Conservation (phyloP, 2,797 vertebrate genomes). For the Ceryle rudis region DNA sequence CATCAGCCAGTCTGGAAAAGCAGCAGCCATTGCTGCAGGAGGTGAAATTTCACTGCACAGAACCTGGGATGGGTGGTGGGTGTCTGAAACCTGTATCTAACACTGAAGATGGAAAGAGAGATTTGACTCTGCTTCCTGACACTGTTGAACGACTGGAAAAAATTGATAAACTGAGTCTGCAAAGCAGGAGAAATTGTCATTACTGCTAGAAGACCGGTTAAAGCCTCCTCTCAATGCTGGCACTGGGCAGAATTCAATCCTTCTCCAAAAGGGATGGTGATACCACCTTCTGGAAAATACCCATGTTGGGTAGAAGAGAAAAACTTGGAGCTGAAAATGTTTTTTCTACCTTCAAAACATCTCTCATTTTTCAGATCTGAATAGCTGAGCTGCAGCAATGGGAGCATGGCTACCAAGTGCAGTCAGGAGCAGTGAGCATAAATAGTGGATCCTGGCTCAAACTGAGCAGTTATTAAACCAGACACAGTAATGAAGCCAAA, state of each 20-base stretch:
- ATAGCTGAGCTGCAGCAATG: background rate
- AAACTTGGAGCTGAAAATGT: background rate
- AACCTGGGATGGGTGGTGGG: background rate
- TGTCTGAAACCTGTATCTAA: background rate
- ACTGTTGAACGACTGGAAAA: background rate
- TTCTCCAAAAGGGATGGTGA: background rate
- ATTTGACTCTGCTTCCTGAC: background rate
- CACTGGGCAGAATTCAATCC: background rate
- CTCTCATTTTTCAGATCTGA: background rate
- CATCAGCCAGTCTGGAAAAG: rapidly evolving
- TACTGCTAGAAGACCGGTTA: background rate
- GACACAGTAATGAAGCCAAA: background rate
- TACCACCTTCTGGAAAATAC: background rate
- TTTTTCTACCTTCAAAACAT: background rate
- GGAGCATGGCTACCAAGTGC: background rate
- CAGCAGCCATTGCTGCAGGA: background rate
- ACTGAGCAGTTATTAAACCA: background rate
- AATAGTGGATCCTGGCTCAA: background rate
- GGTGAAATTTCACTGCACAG: background rate
- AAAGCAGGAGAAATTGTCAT: background rate
- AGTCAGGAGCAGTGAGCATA: background rate
- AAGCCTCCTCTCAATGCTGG: background rate
- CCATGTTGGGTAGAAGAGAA: background rate
- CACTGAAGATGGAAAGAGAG: background rate
- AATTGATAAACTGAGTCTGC: background rate